phyloP scores from a whole-genome alignment of 1,140 invertebrate genomes.

The Armadillidium nasatum region DNA sequence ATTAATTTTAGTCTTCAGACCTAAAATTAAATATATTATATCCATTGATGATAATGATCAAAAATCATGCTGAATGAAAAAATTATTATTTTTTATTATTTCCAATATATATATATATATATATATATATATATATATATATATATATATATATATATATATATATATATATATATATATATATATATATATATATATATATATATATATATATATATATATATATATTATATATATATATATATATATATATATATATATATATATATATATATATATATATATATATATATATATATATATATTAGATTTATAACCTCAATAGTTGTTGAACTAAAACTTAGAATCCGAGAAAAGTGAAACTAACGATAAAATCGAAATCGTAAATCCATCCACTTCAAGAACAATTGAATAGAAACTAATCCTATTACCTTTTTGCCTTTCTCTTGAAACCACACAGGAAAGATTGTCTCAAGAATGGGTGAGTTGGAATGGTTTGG shows the following conservation, averaged over 20 bases:
- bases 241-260: slow-evolving; percentile 2
- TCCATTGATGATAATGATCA: too few species aligned
- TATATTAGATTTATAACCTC: too few species aligned
- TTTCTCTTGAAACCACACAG: neutral
- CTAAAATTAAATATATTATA: too few species aligned
- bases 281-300: neutral
- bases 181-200: neutral
- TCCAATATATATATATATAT: too few species aligned
- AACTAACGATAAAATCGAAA: too few species aligned
- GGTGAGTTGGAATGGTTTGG: slow-evolving; percentile 14
- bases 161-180: slow-evolving; percentile 3
- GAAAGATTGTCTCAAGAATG: slow-evolving; percentile 28
- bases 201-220: slow-evolving; percentile 7
- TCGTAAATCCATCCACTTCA: too few species aligned
- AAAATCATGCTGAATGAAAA: too few species aligned
- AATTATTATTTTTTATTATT: too few species aligned
- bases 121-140: neutral
- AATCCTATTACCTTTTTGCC: neutral
- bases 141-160: slow-evolving; percentile 10
- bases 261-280: slow-evolving; percentile 13
- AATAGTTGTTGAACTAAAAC: too few species aligned
- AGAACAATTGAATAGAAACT: neutral
- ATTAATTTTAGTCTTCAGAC: too few species aligned
- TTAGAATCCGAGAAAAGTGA: too few species aligned
- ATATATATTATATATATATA: neutral